Evolutionary conservation across 2,888 invertebrate species (phyloP).

Genomic region (Incurvaria masculella): DNA sequence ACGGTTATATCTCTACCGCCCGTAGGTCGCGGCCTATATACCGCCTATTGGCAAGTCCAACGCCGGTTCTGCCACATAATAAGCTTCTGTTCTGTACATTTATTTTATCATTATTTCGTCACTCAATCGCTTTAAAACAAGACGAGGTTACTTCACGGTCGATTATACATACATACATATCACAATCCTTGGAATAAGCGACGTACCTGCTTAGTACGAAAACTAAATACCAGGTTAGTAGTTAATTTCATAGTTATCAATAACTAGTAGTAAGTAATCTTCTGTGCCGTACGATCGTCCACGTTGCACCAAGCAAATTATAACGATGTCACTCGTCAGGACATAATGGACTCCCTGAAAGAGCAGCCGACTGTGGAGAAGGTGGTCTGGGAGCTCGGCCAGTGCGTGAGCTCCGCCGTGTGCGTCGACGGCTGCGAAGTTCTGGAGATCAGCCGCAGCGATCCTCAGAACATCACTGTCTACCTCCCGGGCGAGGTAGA

Average conservation of each 20-base stretch:
- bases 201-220: no score
- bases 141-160: slow-evolving; percentile 3
- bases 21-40: no score
- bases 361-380: slow-evolving; percentile 59
- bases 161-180: no score
- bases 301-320: slow-evolving; percentile 13
- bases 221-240: slow-evolving; percentile 16
- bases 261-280: not conserved
- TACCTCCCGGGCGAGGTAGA: not conserved
- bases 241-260: not conserved
- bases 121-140: not conserved
- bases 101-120: no score
- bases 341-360: slow-evolving; percentile 60
- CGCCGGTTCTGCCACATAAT: no score
- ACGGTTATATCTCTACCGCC: no score
- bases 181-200: no score
- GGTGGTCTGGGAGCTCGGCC: slow-evolving; percentile 64
- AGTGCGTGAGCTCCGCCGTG: slow-evolving; percentile 62
- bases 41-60: no score
- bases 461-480: not conserved
- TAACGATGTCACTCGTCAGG: slow-evolving; percentile 27
- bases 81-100: not conserved
- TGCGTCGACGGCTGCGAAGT: slow-evolving; percentile 63
- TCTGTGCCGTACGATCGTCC: slow-evolving; percentile 12
- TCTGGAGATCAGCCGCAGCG: slow-evolving; percentile 19